Evolutionary conservation across 2,888 invertebrate genomes (phyloP).

Genomic region (Dryomyza anilis): DNA sequence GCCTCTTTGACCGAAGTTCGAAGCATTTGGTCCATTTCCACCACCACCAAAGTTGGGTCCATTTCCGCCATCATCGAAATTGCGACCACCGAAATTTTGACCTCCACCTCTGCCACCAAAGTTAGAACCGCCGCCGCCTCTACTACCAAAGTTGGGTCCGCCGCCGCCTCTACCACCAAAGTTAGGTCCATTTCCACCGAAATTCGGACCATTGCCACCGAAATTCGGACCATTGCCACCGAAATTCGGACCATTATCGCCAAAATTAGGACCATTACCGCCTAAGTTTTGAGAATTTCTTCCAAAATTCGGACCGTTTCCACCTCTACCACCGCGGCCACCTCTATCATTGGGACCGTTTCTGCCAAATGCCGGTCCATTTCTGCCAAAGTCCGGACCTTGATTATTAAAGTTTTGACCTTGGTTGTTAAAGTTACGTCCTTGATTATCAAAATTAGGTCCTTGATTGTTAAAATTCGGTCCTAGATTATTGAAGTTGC

Average conservation of each 20-base stretch:
- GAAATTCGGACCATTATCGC: constrained; percentile 30
- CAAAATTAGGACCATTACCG: constrained; percentile 32
- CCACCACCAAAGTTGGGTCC: constrained; percentile 32
- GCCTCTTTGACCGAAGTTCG: constrained; percentile 38
- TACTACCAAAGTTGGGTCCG: constrained; percentile 33
- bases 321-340: constrained; percentile 27
- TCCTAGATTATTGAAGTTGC: constrained; percentile 5
- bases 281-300: constrained; percentile 36
- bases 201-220: constrained; percentile 31
- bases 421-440: constrained; percentile 22
- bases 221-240: constrained; percentile 29
- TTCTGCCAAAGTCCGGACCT: constrained; percentile 28
- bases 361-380: constrained; percentile 24
- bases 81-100: too few relatives aligned
- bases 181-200: constrained; percentile 32
- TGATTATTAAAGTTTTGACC: constrained; percentile 29
- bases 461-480: constrained; percentile 18
- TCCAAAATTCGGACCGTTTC: constrained; percentile 30
- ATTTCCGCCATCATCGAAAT: constrained; percentile 26
- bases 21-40: constrained; percentile 19
- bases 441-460: constrained; percentile 17
- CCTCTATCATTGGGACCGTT: constrained; percentile 26
- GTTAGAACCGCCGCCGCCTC: constrained; percentile 31
- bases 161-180: constrained; percentile 35
- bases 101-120: constrained; percentile 15